These are phyloP conservation scores for Chamaetylas fuelleborni DNA, from an alignment of 2,113 vertebrate species.

Conservation along the genomic window DNA sequence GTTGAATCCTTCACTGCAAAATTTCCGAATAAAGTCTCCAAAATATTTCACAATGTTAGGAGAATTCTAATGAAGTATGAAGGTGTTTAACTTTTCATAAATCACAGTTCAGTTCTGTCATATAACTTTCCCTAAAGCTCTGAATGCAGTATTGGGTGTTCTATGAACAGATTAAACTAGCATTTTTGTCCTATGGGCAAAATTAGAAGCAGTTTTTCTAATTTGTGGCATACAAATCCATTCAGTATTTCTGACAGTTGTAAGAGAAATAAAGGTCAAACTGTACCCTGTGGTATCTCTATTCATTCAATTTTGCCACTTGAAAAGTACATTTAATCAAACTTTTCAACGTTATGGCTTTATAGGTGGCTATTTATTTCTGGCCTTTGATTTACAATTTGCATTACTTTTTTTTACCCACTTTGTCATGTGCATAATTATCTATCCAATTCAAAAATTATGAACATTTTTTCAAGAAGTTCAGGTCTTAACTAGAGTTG, in stretches of 20 bases:
- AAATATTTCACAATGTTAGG: not conserved
- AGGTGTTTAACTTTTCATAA: constrained; percentile 1
- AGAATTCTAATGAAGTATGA: not conserved
- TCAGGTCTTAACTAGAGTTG: not conserved
- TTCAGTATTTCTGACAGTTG: constrained; percentile 7
- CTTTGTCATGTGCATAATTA: not conserved
- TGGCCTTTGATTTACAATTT: not conserved
- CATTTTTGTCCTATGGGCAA: not conserved
- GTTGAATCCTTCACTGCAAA: not conserved
- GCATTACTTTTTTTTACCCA: not conserved
- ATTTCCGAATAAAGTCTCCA: not conserved
- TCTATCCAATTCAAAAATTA: not conserved
- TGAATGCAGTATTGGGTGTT: not conserved
- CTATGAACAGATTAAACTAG: not conserved
- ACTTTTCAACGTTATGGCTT: not conserved
- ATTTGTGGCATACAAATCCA: not conserved
- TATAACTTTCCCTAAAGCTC: not conserved
- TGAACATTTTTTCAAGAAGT: not conserved
- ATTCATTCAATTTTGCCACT: not conserved
- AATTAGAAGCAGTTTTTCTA: constrained; percentile 2
- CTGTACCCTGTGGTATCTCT: not conserved
- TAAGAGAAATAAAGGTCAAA: constrained; percentile 19
- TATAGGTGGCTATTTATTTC: not conserved
- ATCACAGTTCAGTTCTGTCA: not conserved
- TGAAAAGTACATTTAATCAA: constrained; percentile 16